Evolutionary conservation across 2,797 vertebrate genomes (phyloP).

Genomic region (Mionectes olivaceus): DNA sequence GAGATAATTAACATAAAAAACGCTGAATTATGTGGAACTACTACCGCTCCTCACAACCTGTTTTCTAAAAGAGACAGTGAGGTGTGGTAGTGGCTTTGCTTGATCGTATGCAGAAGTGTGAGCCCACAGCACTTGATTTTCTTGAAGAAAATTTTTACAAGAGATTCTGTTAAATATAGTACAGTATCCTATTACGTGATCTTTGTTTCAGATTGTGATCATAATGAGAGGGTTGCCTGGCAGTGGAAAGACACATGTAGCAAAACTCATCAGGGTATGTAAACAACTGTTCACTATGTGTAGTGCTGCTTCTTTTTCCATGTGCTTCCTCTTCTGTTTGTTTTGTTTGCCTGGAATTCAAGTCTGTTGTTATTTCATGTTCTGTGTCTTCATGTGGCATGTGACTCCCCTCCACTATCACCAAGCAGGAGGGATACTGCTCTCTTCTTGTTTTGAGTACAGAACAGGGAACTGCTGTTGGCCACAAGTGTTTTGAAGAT

Average conservation of each 20-base stretch:
- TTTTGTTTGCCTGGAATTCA: neutral
- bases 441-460: neutral
- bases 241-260: conserved; percentile 97
- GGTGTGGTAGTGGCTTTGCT: neutral
- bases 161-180: neutral
- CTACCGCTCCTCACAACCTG: neutral
- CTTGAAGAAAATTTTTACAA: neutral
- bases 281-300: neutral
- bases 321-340: neutral
- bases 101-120: neutral
- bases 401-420: neutral
- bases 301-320: neutral
- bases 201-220: conserved; percentile 91
- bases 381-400: neutral
- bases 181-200: neutral
- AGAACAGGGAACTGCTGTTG: neutral
- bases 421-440: neutral
- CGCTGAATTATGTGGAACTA: neutral
- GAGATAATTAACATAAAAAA: neutral
- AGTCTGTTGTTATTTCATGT: neutral
- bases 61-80: neutral
- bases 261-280: conserved; percentile 96
- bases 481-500: neutral
- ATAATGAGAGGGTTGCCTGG: conserved; percentile 98
- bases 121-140: neutral